These are phyloP conservation scores for Taxidea taxus DNA, from an alignment of 2,113 vertebrate genomes.

Conservation along the genomic window DNA sequence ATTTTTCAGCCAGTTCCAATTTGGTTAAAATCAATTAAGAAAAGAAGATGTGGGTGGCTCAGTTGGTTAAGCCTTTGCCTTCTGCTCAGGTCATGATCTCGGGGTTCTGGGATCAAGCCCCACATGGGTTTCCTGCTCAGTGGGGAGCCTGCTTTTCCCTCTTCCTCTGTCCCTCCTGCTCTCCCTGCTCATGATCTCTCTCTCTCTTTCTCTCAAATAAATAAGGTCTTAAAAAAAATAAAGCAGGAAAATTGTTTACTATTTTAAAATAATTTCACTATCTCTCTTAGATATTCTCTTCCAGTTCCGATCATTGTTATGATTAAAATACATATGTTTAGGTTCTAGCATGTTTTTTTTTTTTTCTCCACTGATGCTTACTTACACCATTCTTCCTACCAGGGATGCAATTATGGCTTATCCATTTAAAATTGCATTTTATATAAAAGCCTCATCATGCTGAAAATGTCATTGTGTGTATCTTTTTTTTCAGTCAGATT, in stretches of 20 bases:
- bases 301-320: slow-evolving; percentile 65
- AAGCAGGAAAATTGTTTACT: slow-evolving; percentile 33
- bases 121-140: no score
- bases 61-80: not conserved
- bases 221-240: not conserved
- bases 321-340: slow-evolving; percentile 75
- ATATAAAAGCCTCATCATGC: slow-evolving; percentile 67
- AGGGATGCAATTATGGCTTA: slow-evolving; percentile 79
- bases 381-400: slow-evolving; percentile 74
- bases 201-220: no score
- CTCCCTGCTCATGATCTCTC: no score
- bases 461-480: slow-evolving; percentile 72
- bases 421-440: slow-evolving; percentile 79
- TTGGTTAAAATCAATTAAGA: slow-evolving; percentile 52
- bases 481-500: slow-evolving; percentile 67
- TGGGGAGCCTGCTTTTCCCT: no score
- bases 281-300: slow-evolving; percentile 59
- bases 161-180: no score
- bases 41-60: not conserved
- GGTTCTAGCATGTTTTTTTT: slow-evolving; percentile 73
- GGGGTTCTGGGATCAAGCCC: no score
- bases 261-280: slow-evolving; percentile 65
- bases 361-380: slow-evolving; percentile 79
- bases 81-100: not conserved
- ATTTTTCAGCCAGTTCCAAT: slow-evolving; percentile 64